Conservation (phyloP, 2,113 vertebrate genomes). For the Cyanocitta stelleri region DNA sequence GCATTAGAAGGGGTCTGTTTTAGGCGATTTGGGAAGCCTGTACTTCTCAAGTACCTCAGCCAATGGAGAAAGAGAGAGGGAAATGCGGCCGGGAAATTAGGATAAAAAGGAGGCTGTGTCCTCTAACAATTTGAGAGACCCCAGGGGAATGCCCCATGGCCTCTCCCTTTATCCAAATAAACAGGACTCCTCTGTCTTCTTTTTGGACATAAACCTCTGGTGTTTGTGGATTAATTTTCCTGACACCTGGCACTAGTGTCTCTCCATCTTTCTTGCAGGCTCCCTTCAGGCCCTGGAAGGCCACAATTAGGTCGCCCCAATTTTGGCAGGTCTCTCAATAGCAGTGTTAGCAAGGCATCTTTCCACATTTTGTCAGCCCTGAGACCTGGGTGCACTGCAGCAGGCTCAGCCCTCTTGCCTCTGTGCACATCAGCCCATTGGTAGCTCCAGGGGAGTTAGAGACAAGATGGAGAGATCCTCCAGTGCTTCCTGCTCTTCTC, state of each 20-base stretch:
- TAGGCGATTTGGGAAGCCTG: not conserved
- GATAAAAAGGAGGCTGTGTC: not conserved
- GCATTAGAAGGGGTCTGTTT: not conserved
- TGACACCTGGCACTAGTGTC: not conserved
- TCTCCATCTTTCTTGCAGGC: not conserved
- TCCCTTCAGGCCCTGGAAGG: not conserved
- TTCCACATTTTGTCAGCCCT: too few relatives aligned
- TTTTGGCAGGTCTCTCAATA: not conserved
- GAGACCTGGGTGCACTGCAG: not conserved
- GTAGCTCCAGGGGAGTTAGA: not conserved
- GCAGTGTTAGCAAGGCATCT: not conserved
- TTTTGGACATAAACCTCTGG: not conserved
- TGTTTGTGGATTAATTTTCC: not conserved
- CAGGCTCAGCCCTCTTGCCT: not conserved
- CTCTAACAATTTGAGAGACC: not conserved
- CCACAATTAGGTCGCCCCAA: too few relatives aligned
- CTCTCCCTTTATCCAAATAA: not conserved
- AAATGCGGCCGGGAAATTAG: rapidly evolving
- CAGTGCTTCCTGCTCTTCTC: not conserved
- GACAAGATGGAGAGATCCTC: not conserved
- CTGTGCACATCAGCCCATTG: not conserved
- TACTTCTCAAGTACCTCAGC: not conserved
- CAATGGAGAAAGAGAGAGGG: not conserved
- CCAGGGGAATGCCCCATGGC: not conserved
- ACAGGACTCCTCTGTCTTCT: not conserved